phyloP scores from a whole-genome alignment of 2,797 vertebrate genomes.

The Notoglanidium macrostoma region DNA sequence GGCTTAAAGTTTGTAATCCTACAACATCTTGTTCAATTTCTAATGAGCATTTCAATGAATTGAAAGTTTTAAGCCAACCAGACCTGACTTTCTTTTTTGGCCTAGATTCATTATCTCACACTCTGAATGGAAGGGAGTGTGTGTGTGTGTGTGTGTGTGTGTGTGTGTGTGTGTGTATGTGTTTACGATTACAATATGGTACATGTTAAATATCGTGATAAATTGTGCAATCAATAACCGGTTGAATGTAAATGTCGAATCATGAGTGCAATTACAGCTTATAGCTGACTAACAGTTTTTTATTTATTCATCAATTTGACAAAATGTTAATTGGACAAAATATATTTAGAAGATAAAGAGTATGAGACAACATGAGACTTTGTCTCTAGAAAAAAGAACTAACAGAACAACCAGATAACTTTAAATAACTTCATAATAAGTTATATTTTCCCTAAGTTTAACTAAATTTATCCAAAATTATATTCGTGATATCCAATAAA shows the following conservation, averaged over 20 bases:
- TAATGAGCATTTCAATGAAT: not conserved
- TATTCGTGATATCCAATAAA: too few relatives aligned
- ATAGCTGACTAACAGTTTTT: not conserved
- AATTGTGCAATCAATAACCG: too few relatives aligned
- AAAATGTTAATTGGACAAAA: not conserved
- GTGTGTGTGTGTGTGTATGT: not conserved
- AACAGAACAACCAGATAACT: not conserved
- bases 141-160: slow-evolving; percentile 2
- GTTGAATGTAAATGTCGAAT: not conserved
- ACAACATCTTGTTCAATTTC: too few relatives aligned
- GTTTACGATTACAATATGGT: not conserved
- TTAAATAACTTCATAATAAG: not conserved
- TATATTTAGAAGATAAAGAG: not conserved
- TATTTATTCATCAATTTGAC: not conserved
- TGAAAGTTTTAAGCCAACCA: not conserved
- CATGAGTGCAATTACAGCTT: not conserved
- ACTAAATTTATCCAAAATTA: not conserved
- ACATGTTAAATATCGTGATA: not conserved
- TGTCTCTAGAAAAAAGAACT: not conserved
- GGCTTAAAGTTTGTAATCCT: not conserved
- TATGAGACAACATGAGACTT: not conserved
- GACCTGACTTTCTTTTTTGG: not conserved
- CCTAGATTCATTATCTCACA: not conserved
- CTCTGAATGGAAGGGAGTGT: not conserved
- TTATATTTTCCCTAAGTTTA: too few relatives aligned